A percentile compares a stretch with the other conserved stretches of the same genome.
Evolutionary conservation across 2,797 vertebrate genomes (phyloP).

Genomic region (Phataginus tetradactyla): DNA sequence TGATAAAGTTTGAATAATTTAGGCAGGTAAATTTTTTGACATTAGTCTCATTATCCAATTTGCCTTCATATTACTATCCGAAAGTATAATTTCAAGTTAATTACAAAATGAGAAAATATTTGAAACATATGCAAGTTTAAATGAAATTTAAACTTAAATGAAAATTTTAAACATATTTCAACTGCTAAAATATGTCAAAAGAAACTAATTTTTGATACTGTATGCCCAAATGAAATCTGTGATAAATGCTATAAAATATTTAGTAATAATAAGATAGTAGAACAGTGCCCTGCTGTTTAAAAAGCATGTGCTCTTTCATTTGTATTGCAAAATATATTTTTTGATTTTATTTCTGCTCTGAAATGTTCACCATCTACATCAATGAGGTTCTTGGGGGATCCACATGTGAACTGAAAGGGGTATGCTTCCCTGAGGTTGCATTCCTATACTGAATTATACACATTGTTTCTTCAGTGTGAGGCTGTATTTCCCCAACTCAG

Average conservation of each 20-base stretch:
- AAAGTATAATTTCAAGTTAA: not conserved
- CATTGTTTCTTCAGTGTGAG: constrained; percentile 35
- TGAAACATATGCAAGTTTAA: constrained; percentile 7
- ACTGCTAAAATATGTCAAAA: not conserved
- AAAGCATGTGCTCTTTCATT: not conserved
- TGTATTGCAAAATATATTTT: not conserved
- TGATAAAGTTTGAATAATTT: not conserved
- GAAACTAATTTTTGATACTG: not conserved
- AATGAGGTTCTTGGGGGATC: not conserved
- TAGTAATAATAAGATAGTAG: not conserved
- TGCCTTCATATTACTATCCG: not conserved
- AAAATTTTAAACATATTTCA: not conserved
- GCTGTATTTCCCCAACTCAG: not conserved
- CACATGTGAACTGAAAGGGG: not conserved
- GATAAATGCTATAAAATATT: not conserved
- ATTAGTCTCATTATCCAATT: not conserved
- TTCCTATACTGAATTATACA: not conserved
- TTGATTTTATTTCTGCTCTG: not conserved
- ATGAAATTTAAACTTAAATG: not conserved
- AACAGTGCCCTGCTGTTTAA: not conserved
- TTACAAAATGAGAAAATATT: not conserved
- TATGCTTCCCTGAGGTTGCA: not conserved
- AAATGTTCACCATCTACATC: not conserved
- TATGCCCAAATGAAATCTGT: not conserved
- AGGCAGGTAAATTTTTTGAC: not conserved